These are phyloP conservation scores for Gallinago jamesoni DNA, from an alignment of 2,113 vertebrate genomes.

Conservation along the genomic window DNA sequence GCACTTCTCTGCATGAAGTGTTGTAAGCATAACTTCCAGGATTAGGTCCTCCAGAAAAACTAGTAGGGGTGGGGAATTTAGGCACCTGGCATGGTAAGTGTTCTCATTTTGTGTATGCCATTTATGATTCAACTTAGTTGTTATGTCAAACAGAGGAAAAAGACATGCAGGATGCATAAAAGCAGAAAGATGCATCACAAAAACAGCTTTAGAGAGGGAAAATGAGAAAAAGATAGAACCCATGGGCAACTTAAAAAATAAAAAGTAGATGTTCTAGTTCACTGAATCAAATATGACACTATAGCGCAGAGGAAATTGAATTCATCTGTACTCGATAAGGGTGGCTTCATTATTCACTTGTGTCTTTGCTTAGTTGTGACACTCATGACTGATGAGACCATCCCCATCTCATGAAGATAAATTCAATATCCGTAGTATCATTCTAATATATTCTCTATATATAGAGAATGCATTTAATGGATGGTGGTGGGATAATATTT, in stretches of 20 bases:
- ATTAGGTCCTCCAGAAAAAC: not conserved
- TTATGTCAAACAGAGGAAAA: constrained; percentile 44
- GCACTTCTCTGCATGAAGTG: not conserved
- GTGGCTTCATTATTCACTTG: constrained; percentile 73
- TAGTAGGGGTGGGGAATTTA: not conserved
- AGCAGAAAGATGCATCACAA: constrained; percentile 63
- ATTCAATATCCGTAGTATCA: constrained; percentile 69
- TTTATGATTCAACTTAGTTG: constrained; percentile 18
- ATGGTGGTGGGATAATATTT: constrained; percentile 69
- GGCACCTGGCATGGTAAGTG: constrained; percentile 7
- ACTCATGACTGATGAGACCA: constrained; percentile 71
- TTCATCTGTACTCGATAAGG: constrained; percentile 73
- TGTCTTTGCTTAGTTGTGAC: constrained; percentile 65
- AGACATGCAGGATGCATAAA: constrained; percentile 42
- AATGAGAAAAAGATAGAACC: constrained; percentile 65
- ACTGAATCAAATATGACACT: constrained; percentile 77
- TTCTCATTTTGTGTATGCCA: constrained; percentile 2
- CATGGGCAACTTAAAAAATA: constrained; percentile 74
- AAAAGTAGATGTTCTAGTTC: constrained; percentile 74
- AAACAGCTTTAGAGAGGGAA: constrained; percentile 49
- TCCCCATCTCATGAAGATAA: constrained; percentile 75
- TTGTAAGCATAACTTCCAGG: not conserved
- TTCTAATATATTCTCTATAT: constrained; percentile 72
- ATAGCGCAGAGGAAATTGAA: constrained; percentile 76
- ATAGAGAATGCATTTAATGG: constrained; percentile 71